Base-by-base conservation (phyloP, 2,888 invertebrate species). In the Trachelus tabidus region DNA sequence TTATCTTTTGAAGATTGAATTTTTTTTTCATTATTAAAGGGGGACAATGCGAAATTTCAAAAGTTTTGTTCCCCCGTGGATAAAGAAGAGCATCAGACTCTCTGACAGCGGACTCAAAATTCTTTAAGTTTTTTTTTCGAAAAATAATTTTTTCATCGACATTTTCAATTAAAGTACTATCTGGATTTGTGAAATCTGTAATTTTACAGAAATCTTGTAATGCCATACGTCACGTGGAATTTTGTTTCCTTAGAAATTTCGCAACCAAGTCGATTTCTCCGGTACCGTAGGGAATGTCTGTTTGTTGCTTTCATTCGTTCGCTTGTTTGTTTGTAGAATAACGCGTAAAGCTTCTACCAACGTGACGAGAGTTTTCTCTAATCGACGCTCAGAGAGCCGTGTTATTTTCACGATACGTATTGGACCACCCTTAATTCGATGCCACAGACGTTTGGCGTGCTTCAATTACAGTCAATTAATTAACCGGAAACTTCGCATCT, bases 1-100 rank as follows among this genome's bases (percentile, higher is more conserved):
- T 75, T 80, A 76, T 34, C 33, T 76, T 34, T 79, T 78, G 31
- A 71, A 75, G 79, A 78, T 79, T 79, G 76, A 77, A 56, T 76
- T 74, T 75, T 77, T 76, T 78, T 76, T 4, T 23, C 9, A 56
- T 56, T 56, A 56, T 9, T 23, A 56, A 23, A 9, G 56, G 9
- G 2, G 0, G 23, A 56, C 23, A 23, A 0, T 56, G 9, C 23
- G 2, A 56, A 23, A 23, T 23, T 23, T 15, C 23, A 56, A 6
- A 9, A 9, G 2, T 56, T 23, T 9, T 23, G 2, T 56, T 56
- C 23, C 56, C 2, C 9, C 23, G 9, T 9, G 23, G 56, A 56
- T 56, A 9, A 23, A 56, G 23, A 9, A 6, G 15, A 23, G 56
- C 23, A 0, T 1, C 56, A 23, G 23, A 23, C 23, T 9, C 15